Evolutionary conservation across 2,888 invertebrate genomes (phyloP).

Genomic region (Oeneis ivallda): DNA sequence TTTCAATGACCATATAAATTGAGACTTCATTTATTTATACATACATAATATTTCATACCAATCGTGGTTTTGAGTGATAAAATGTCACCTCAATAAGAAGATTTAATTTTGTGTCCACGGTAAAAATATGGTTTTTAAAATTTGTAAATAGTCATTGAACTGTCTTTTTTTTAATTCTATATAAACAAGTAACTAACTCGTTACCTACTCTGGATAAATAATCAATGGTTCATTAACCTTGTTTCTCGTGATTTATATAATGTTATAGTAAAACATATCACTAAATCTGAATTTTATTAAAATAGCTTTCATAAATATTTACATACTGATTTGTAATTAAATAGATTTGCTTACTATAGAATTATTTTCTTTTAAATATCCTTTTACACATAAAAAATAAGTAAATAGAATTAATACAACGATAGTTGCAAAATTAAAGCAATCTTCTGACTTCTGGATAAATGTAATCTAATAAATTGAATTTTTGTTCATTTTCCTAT

Average conservation of each 20-base stretch:
- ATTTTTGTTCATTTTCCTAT: background rate
- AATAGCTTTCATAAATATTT: constrained; percentile 7
- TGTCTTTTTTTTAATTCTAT: background rate
- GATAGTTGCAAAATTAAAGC: constrained; percentile 6
- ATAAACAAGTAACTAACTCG: background rate
- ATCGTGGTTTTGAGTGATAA: background rate
- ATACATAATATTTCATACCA: background rate
- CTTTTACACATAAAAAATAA: background rate
- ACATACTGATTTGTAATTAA: background rate
- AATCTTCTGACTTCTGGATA: background rate
- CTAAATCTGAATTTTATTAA: constrained; percentile 10
- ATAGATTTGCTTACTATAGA: constrained; percentile 4
- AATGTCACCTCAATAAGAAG: background rate
- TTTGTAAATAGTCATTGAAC: background rate
- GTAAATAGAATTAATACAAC: background rate
- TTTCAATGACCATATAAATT: constrained; percentile 4
- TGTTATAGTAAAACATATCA: constrained; percentile 1
- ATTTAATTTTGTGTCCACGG: background rate
- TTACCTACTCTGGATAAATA: background rate
- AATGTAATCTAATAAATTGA: background rate
- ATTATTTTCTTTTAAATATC: background rate
- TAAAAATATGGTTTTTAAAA: constrained; percentile 7
- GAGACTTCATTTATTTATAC: background rate
- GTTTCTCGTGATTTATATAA: background rate
- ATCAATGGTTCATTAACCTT: background rate